Evolutionary conservation across 2,797 vertebrate species (phyloP).

Genomic region (Sebastolobus alascanus): DNA sequence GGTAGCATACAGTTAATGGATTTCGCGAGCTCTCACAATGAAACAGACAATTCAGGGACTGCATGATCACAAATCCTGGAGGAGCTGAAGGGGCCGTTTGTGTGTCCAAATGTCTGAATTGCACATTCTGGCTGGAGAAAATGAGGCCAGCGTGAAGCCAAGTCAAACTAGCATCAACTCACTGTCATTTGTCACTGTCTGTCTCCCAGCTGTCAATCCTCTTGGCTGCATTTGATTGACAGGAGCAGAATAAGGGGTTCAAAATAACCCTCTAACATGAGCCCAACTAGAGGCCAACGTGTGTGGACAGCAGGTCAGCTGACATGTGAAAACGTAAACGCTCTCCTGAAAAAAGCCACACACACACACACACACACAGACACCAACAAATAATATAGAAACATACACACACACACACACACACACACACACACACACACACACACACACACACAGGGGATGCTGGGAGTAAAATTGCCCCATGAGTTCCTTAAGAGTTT

Average conservation of each 20-base stretch:
- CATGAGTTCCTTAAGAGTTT: not conserved
- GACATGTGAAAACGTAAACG: constrained; percentile 5
- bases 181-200: constrained; percentile 21
- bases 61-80: no score
- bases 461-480: not conserved
- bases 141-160: constrained; percentile 8
- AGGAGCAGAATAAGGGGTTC: constrained; percentile 16
- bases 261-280: constrained; percentile 6
- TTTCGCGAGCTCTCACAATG: not conserved
- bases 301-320: constrained; percentile 6
- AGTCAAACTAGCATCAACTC: constrained; percentile 11
- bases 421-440: not conserved
- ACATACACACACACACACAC: not conserved
- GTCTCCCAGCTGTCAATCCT: constrained; percentile 38
- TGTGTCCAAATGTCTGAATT: not conserved
- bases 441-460: not conserved
- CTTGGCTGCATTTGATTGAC: constrained; percentile 21
- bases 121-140: not conserved
- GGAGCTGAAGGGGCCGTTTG: not conserved
- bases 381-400: not conserved
- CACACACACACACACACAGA: not conserved
- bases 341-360: not conserved
- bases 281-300: not conserved
- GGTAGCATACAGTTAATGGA: no score
- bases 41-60: not conserved